Conservation (phyloP, 2,113 vertebrate species). For the Istiophorus platypterus region DNA sequence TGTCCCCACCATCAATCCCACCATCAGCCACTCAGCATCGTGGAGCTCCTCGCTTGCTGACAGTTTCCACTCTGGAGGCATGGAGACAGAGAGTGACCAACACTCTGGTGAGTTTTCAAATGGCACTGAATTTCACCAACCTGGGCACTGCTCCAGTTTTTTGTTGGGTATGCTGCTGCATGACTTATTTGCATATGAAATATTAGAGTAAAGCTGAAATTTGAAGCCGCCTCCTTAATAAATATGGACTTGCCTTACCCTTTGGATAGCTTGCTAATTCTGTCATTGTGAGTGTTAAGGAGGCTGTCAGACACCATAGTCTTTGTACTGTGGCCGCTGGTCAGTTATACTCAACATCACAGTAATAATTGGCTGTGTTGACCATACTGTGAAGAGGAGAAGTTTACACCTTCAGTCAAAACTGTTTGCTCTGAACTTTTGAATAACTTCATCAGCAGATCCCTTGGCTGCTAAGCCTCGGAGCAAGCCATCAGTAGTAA, state of each 20-base stretch:
- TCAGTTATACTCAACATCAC: neutral
- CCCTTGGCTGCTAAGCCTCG: neutral
- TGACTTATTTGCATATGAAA: neutral
- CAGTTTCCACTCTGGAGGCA: conserved; percentile 56
- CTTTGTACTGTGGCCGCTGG: neutral
- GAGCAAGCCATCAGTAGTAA: conserved; percentile 29
- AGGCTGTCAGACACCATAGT: neutral
- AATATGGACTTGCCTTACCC: neutral
- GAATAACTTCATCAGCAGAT: conserved; percentile 40
- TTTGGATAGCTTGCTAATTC: neutral
- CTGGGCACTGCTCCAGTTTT: neutral
- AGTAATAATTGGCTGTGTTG: conserved; percentile 6
- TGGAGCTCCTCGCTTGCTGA: conserved; percentile 65
- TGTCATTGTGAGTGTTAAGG: neutral
- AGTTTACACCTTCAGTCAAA: neutral
- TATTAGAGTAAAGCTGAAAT: neutral
- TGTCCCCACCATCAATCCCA: conserved; percentile 21
- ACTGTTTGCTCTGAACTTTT: conserved; percentile 1
- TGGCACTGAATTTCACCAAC: neutral
- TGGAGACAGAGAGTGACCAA: conserved; percentile 50
- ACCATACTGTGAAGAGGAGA: neutral
- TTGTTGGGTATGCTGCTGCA: neutral
- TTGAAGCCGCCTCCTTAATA: neutral
- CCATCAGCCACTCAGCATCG: conserved; percentile 67
- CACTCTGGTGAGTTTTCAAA: conserved; percentile 63